Evolutionary conservation across 2,113 vertebrate genomes (phyloP).

Genomic region (Malurus alboscapulatus): DNA sequence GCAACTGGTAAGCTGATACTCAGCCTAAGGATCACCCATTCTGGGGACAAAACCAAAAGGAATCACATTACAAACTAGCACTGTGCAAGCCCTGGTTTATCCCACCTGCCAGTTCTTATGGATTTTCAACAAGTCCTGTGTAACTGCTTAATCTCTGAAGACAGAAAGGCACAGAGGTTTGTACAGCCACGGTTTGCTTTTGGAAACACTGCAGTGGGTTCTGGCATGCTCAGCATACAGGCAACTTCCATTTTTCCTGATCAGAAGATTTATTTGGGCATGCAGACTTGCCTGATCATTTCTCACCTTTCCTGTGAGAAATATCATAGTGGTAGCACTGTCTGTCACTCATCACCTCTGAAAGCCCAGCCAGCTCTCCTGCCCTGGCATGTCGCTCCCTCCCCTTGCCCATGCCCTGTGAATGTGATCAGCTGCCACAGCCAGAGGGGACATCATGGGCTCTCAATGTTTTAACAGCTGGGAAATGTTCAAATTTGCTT

Average conservation of each 20-base stretch:
- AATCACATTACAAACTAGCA: neutral
- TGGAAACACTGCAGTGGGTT: neutral
- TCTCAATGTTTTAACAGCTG: neutral
- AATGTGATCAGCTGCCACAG: neutral
- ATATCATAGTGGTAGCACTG: neutral
- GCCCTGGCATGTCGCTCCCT: fast-evolving
- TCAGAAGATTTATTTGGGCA: neutral
- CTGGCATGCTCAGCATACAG: neutral
- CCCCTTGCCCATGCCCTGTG: neutral
- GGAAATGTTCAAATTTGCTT: neutral
- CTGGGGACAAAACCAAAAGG: neutral
- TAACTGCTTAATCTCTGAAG: neutral
- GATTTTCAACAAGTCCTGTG: neutral
- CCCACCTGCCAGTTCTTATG: neutral
- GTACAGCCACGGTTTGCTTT: fast-evolving
- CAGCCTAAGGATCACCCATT: no score
- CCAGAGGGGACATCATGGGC: neutral
- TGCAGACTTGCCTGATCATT: neutral
- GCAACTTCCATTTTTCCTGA: neutral
- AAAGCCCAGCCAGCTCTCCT: neutral
- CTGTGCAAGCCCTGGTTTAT: neutral
- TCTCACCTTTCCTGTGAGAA: neutral
- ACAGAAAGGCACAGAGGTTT: neutral
- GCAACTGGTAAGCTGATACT: neutral
- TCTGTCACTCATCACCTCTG: neutral